A percentile compares a stretch with the other conserved stretches of the same genome.
Conservation (phyloP, 2,797 vertebrate genomes). For the Pseudotriccus pelzelni region DNA sequence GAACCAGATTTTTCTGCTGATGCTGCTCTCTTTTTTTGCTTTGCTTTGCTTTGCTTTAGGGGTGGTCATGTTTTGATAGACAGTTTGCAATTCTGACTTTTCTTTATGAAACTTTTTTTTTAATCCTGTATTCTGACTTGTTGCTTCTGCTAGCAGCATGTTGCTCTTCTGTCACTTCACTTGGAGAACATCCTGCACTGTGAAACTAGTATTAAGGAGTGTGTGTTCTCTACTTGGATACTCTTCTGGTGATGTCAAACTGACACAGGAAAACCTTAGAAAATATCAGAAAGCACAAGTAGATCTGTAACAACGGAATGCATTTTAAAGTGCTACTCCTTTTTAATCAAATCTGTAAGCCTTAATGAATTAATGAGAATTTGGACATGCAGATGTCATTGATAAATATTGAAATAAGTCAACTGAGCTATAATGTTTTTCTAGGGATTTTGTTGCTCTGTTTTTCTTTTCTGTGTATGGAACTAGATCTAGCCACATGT, state of each 20-base stretch:
- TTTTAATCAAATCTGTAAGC: neutral
- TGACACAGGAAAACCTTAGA: neutral
- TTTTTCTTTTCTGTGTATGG: neutral
- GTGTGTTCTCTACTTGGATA: neutral
- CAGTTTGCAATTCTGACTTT: neutral
- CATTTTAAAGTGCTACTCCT: neutral
- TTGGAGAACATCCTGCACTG: neutral
- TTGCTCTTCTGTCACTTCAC: neutral
- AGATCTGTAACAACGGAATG: neutral
- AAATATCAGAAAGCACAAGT: neutral
- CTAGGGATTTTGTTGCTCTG: neutral
- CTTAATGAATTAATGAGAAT: neutral
- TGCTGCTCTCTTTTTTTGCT: neutral
- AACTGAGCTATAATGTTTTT: neutral
- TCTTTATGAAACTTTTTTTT: neutral
- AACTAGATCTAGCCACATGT: neutral
- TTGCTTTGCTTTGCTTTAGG: neutral
- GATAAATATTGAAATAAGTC: neutral
- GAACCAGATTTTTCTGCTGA: neutral
- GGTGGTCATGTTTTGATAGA: fast-evolving
- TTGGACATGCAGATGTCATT: neutral
- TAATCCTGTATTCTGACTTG: neutral
- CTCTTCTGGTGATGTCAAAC: neutral
- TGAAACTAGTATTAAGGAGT: neutral
- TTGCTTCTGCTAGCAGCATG: neutral